Evolutionary conservation across 1,140 invertebrate genomes (phyloP), one percentile per base, ranked within the genome.

Genomic region (Zaprionus davidi): DNA sequence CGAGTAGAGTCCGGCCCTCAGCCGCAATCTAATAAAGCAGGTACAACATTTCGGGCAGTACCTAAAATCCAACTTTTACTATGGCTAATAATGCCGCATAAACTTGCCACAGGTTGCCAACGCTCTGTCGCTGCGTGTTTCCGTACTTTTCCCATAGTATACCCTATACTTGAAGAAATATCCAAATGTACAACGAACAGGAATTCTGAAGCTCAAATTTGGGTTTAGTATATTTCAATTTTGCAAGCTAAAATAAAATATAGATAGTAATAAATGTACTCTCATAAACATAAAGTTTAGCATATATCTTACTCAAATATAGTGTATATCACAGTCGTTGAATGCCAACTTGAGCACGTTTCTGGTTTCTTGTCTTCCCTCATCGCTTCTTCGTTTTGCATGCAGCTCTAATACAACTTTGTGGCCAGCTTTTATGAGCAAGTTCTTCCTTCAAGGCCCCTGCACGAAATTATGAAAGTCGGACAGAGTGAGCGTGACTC

Each of bases 11-110:
- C 53, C 68, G 68, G 55, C 34, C 60, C 72, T 53, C 31, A 63
- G 67, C 53, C 73, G 76, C 67, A 83, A 85, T 88, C 85, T 90
- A 88, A 88, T 90, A 88, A 85, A 88, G 81, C 84, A 72, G 68
- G 81, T 62, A 65, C 60, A 78, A 71, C 71, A 74, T 65, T 67
- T 74, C 31, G 75, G 86, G 67, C 76, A 72, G 59, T 68, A 78
- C 66, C 78, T 85, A 79, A 79, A 88, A 90, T 68, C 80, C 72
- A 90, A 85, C 78, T 88, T 88, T 88, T 90, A 90, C 86, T 81
- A 77, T 71, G 71, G 81, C 85, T 85, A 88, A 88, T 88, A 88
- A 77, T 72, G 79, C 85, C 71, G 76, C 82, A 88, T 81, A 88
- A 88, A 90, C 71, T 90, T 84, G 72, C 71, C 81, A 77, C 84